A percentile compares a stretch with the other conserved stretches of the same genome.
Conservation (phyloP, 2,797 vertebrate species). For the Pseudotriccus pelzelni region DNA sequence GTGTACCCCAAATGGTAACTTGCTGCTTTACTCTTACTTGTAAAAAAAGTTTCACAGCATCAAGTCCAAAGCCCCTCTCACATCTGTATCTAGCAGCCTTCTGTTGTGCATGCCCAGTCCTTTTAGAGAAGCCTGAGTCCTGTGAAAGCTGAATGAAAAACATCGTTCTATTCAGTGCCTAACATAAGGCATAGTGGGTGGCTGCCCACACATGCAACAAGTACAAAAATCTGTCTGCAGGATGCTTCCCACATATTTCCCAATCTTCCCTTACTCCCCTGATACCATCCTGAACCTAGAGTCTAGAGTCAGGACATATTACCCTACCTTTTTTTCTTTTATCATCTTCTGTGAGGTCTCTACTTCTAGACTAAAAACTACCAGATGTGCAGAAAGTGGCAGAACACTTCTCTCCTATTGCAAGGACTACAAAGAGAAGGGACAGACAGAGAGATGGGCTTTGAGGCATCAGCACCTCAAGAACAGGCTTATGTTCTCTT, state of each 20-base stretch:
- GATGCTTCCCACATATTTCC: constrained; percentile 2
- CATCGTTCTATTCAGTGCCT: neutral
- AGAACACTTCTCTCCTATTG: neutral
- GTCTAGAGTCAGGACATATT: neutral
- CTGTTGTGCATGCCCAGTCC: neutral
- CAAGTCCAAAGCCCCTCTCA: neutral
- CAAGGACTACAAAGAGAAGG: neutral
- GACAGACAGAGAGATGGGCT: neutral
- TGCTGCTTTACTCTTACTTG: neutral
- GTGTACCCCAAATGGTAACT: neutral
- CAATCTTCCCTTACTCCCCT: neutral
- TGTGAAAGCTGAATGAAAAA: neutral
- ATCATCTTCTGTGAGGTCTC: neutral
- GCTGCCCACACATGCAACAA: neutral
- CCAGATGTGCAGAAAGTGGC: neutral
- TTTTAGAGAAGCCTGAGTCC: neutral
- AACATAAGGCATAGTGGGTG: constrained; percentile 9
- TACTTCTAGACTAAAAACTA: neutral
- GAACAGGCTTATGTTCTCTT: neutral
- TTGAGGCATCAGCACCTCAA: neutral
- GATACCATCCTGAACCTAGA: neutral
- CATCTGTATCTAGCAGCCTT: neutral
- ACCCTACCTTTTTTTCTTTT: neutral
- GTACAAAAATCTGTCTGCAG: neutral
- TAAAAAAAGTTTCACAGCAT: neutral